Conservation (phyloP, 2,888 invertebrate species). For the Parnassius glacialis region DNA sequence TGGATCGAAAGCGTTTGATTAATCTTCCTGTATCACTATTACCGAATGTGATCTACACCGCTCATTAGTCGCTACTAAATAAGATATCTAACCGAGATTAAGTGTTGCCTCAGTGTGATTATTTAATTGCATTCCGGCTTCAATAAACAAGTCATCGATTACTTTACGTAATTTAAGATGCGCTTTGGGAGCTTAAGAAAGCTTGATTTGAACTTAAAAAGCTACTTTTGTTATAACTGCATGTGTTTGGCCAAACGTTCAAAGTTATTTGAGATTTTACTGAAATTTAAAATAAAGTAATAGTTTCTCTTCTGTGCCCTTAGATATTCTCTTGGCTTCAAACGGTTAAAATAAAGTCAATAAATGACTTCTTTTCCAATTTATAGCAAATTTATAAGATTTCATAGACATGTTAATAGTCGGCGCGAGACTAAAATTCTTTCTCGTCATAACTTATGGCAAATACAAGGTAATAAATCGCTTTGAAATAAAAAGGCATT, state of each 20-base stretch:
- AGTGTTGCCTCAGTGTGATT: constrained; percentile 61
- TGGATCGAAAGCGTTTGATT: constrained; percentile 76
- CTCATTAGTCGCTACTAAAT: constrained; percentile 77
- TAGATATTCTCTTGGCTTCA: too few relatives aligned
- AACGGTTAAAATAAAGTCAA: too few relatives aligned
- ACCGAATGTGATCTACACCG: constrained; percentile 73
- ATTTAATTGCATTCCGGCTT: constrained; percentile 73
- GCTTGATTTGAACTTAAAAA: not conserved
- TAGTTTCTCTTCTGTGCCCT: too few relatives aligned
- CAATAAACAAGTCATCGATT: constrained; percentile 61
- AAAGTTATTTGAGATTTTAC: too few relatives aligned
- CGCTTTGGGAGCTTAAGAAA: not conserved
- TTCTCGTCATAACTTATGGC: constrained; percentile 3
- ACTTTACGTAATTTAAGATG: constrained; percentile 26
- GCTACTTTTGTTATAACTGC: too few relatives aligned
- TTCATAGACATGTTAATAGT: constrained; percentile 31
- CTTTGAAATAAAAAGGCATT: constrained; percentile 39
- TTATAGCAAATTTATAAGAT: constrained; percentile 8
- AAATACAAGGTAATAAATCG: constrained; percentile 47
- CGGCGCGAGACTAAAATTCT: constrained; percentile 27
- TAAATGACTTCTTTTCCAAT: not conserved
- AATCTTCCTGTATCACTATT: constrained; percentile 71
- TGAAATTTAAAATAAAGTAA: too few relatives aligned
- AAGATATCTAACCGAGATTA: constrained; percentile 73
- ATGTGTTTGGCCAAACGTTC: too few relatives aligned